Evolutionary conservation across 2,113 vertebrate genomes (phyloP), one percentile per base, ranked within the genome.

Genomic region (Dendrocopos noguchii): DNA sequence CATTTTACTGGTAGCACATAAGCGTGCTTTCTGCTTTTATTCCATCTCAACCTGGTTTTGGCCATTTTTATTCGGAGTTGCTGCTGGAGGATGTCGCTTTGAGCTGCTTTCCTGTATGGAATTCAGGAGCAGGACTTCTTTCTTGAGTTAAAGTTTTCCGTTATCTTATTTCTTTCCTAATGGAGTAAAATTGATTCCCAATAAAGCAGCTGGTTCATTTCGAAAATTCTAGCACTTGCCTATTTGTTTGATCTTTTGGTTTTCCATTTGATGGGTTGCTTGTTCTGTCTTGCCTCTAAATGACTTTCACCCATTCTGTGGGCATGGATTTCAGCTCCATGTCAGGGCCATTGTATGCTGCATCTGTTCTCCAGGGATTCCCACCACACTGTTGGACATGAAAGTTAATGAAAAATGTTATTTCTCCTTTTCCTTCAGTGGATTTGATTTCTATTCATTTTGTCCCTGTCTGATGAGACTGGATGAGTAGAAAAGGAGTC

Each of bases 151-250:
- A 84, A 88, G 68, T 42, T 93, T 91, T 77, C 83, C 75, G 76
- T 96, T 95, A 94, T 81, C 44, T 65, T 93, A 71, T 77, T 87
- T 83, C 60, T 84, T 81, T 91, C 81, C 76, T 94, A 70, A 83
- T 71, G 84, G 93, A 95, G 60, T 12, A 47, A 67, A 90, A 97
- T 92, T 95, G 95, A 96, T 96, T 97, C 90, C 80, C 83, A 94
- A 67, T 96, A 91, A 97, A 93, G 66, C 68, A 91, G 56, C 66
- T 72, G 70, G 64, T 87, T 91, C 89, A 77, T 94, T 96, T 95
- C 94, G 80, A 92, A 96, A 91, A 77, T 93, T 87, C 53, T 59
- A 86, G 70, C 47, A 57, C 66, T 93, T 93, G 59, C 52, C 70
- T 95, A 11, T 74, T 93, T 88, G 71, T 91, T 77, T 94, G 88